Evolutionary conservation across 1,140 invertebrate genomes (phyloP), one percentile per base, ranked within the genome.

Genomic region (Brachionus asplanchnoidis): DNA sequence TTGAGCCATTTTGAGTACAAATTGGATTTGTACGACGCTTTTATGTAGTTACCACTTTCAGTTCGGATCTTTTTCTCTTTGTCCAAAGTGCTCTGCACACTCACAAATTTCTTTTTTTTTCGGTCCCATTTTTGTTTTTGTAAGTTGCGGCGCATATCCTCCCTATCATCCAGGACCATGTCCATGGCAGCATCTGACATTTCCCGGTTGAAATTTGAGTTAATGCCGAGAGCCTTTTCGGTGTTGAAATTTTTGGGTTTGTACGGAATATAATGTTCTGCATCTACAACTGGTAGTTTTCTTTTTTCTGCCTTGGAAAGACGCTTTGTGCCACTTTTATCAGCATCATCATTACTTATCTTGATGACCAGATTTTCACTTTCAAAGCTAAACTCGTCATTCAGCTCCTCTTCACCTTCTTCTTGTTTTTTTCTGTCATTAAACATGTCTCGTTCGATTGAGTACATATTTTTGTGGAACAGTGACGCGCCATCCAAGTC

Each of bases 31-130:
- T 84, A 84, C 28, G 84, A 84, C 42, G 70, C 84, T 40, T 84
- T 73, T n/a, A 84, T 77, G 23, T 73, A 75, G 36, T 77, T 73
- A 42, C 84, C 84, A 65, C 68, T 75, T 44, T 84, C 84, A 66
- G 70, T 75, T 77, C 75, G 50, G 20, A 84, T 84, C 23, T 75
- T 75, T 84, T 77, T 77, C 20, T 44, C 20, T n/a, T 84, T 84
- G 7, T 73, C 70, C 26, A 56, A 14, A 14, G 44, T 78, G 26
- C 36, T 40, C 11, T 73, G 60, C 8, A 65, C 26, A 28, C 66
- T 73, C 12, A 84, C 46, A 28, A 75, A 84, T 75, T 84, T 84
- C n/a, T 84, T 84, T 40, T 77, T 73, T 32, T 84, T 84, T 53
- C 84, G 9, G 20, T 84, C 84, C 84, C 84, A 84, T 46, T 84